A percentile compares a stretch with the other conserved stretches of the same genome.
These are phyloP conservation scores for Agrotis segetum DNA, from an alignment of 2,888 invertebrate species.

Conservation along the genomic window DNA sequence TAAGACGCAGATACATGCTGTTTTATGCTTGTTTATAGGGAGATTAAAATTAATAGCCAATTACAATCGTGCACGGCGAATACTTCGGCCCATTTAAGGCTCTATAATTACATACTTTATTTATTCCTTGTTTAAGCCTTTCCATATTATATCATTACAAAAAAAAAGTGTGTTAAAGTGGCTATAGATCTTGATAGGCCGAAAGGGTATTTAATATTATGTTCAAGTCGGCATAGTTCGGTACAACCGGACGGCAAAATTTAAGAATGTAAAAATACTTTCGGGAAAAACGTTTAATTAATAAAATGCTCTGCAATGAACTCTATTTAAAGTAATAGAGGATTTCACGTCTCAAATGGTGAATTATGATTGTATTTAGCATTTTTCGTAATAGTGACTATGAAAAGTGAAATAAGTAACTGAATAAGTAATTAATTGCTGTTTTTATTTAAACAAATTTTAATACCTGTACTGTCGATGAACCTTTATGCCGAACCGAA, in stretches of 20 bases:
- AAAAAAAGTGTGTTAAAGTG: constrained; percentile 10
- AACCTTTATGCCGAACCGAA: background rate
- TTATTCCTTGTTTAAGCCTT: constrained; percentile 32
- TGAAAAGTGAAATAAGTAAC: no score
- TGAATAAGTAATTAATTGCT: no score
- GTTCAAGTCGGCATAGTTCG: background rate
- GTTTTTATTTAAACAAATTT: no score
- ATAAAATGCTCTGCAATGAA: no score
- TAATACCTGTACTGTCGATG: no score
- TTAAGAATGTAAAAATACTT: background rate
- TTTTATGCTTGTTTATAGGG: constrained; percentile 35
- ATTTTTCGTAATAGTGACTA: no score
- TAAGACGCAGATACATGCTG: constrained; percentile 9
- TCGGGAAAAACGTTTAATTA: background rate
- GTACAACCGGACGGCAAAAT: background rate
- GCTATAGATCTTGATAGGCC: constrained; percentile 17
- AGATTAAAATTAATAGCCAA: constrained; percentile 47
- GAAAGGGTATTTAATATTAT: background rate
- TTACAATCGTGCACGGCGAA: constrained; percentile 30
- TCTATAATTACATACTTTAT: constrained; percentile 44
- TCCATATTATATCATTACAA: constrained; percentile 22
- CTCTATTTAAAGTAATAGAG: no score
- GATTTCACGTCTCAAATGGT: no score
- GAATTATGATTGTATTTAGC: no score
- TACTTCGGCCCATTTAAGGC: constrained; percentile 41